phyloP scores from a whole-genome alignment of 2,888 invertebrate species.

The Diabrotica balteata region DNA sequence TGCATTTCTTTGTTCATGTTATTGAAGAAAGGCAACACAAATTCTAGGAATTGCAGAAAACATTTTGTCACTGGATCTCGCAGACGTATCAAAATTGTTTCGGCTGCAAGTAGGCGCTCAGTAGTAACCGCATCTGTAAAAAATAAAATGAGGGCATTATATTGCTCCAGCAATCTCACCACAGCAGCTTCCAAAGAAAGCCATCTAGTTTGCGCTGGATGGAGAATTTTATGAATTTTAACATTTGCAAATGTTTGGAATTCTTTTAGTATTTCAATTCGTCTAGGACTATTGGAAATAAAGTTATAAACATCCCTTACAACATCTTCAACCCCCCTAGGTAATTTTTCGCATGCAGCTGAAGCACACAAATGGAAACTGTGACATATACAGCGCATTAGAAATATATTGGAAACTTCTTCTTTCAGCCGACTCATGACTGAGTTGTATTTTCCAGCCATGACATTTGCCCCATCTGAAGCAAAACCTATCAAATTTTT shows the following conservation, averaged over 20 bases:
- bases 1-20: constrained; percentile 17
- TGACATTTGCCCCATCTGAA: constrained; percentile 28
- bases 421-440: constrained; percentile 24
- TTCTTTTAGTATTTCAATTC: constrained; percentile 15
- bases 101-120: constrained; percentile 11
- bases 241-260: constrained; percentile 22
- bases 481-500: constrained; percentile 26
- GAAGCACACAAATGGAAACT: constrained; percentile 27
- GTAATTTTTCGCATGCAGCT: constrained; percentile 26
- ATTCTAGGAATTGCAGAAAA: constrained; percentile 16
- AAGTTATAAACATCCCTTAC: constrained; percentile 24
- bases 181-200: constrained; percentile 28
- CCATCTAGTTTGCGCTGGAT: constrained; percentile 28
- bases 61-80: constrained; percentile 21
- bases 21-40: constrained; percentile 14
- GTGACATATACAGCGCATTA: constrained; percentile 28
- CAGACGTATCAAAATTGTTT: constrained; percentile 12
- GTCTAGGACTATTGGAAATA: constrained; percentile 24
- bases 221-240: constrained; percentile 26
- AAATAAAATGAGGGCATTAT: constrained; percentile 13
- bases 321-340: constrained; percentile 27
- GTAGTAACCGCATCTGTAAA: constrained; percentile 9
- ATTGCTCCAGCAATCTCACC: constrained; percentile 18
- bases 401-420: constrained; percentile 22
- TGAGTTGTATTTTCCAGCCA: constrained; percentile 17